Conservation (phyloP, 35 echinoderm and acorn worm genomes). For the Ptychodera flava region DNA sequence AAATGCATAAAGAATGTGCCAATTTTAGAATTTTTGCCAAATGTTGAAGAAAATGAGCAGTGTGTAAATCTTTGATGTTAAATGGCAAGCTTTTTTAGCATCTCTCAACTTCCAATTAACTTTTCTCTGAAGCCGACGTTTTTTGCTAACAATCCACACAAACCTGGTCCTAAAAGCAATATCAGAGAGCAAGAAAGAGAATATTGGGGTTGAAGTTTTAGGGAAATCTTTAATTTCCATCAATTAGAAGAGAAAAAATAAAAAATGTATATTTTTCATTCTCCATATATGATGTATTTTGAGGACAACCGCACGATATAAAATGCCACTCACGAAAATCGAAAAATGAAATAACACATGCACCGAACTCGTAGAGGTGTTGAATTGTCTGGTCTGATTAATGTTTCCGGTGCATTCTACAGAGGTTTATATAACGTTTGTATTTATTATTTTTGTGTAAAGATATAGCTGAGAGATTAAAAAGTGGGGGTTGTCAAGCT, state of each 20-base stretch:
- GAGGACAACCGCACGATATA: background rate
- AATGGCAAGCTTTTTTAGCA: background rate
- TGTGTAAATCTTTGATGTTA: too few relatives aligned
- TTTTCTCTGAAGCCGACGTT: background rate
- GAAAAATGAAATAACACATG: background rate
- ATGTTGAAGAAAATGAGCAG: background rate
- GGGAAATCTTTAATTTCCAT: background rate
- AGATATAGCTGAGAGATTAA: background rate
- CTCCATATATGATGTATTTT: background rate
- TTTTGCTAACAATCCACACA: background rate
- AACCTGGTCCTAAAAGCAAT: background rate
- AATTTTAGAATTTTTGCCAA: background rate
- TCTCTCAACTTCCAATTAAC: background rate
- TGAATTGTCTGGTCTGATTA: background rate
- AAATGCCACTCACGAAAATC: background rate
- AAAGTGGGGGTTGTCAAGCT: background rate
- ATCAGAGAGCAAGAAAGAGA: background rate
- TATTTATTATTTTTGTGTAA: conserved; percentile 2
- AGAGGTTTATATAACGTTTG: background rate
- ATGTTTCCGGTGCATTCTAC: background rate
- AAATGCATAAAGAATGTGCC: too few relatives aligned
- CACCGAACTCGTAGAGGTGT: background rate
- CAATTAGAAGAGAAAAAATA: background rate
- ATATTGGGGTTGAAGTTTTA: background rate
- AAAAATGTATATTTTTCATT: background rate